phyloP scores from a whole-genome alignment of 2,888 invertebrate genomes.

The Leptura quadrifasciata region DNA sequence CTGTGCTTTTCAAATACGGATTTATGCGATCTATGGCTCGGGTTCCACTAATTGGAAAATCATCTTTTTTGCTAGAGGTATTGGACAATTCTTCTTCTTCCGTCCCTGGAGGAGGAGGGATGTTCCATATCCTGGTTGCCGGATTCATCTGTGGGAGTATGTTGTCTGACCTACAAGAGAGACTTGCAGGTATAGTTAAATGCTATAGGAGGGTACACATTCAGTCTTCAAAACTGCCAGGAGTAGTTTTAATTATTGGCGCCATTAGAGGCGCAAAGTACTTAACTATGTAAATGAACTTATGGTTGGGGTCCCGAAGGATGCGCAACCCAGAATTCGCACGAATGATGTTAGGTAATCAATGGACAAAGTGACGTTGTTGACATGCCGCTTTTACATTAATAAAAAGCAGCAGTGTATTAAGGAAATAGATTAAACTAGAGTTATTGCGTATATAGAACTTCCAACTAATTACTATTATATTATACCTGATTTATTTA shows the following conservation, averaged over 20 bases:
- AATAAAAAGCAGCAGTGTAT: constrained; percentile 27
- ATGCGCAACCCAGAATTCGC: constrained; percentile 47
- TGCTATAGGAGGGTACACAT: constrained; percentile 64
- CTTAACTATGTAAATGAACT: constrained; percentile 51
- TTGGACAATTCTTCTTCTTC: constrained; percentile 61
- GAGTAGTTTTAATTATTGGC: constrained; percentile 44
- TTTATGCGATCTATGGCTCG: constrained; percentile 65
- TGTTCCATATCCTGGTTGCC: constrained; percentile 67
- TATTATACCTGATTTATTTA: constrained; percentile 50
- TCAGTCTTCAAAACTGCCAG: constrained; percentile 62
- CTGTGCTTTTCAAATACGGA: constrained; percentile 69
- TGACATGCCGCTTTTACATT: constrained; percentile 48
- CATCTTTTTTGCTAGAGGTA: constrained; percentile 46
- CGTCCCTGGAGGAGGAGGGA: constrained; percentile 72
- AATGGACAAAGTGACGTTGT: constrained; percentile 58
- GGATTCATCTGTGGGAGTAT: constrained; percentile 67
- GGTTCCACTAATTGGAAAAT: constrained; percentile 40
- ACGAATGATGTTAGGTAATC: constrained; percentile 65
- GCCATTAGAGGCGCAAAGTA: constrained; percentile 38
- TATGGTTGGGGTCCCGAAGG: constrained; percentile 40
- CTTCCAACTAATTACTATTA: constrained; percentile 43
- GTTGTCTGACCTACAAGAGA: constrained; percentile 74
- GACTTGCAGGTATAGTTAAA: constrained; percentile 74
- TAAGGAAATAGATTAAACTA: not conserved
- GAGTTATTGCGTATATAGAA: not conserved